Percentiles rank a stretch among this genome's conserved stretches.
Evolutionary conservation across 1,140 invertebrate species (phyloP).

Genomic region (Drosophila grimshawi): DNA sequence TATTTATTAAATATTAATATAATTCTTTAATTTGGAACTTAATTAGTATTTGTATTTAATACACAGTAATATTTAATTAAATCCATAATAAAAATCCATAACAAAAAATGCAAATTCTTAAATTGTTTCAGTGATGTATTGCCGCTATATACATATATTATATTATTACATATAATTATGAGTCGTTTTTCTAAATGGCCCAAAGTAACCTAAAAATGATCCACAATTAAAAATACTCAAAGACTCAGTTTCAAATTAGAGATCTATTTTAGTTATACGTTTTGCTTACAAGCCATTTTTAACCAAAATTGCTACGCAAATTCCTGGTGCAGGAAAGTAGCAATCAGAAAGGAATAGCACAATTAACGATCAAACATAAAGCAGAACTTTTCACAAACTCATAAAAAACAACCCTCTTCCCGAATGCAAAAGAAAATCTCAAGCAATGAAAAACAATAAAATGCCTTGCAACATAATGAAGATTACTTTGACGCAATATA

Average conservation of each 20-base stretch:
- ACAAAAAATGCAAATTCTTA: no score
- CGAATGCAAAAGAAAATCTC: slow-evolving; percentile 1
- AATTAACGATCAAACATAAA: background rate
- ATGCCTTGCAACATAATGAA: background rate
- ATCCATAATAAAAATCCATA: no score
- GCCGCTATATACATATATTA: no score
- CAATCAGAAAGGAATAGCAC: slow-evolving; percentile 9
- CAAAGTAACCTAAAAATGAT: slow-evolving; percentile 20
- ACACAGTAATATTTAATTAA: no score
- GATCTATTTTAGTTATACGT: no score
- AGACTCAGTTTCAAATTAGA: no score
- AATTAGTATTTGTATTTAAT: no score
- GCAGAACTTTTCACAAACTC: background rate
- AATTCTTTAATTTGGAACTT: no score
- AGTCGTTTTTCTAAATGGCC: background rate
- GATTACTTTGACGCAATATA: slow-evolving; percentile 1
- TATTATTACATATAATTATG: background rate
- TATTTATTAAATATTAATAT: no score
- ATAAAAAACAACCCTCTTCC: slow-evolving; percentile 23
- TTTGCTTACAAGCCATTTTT: background rate
- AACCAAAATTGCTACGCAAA: slow-evolving; percentile 35
- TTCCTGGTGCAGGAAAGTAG: slow-evolving; percentile 22
- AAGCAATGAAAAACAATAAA: slow-evolving; percentile 7
- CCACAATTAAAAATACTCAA: background rate
- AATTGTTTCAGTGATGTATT: no score